phyloP scores from a whole-genome alignment of 1,140 invertebrate genomes.

The Diorhabda carinulata region DNA sequence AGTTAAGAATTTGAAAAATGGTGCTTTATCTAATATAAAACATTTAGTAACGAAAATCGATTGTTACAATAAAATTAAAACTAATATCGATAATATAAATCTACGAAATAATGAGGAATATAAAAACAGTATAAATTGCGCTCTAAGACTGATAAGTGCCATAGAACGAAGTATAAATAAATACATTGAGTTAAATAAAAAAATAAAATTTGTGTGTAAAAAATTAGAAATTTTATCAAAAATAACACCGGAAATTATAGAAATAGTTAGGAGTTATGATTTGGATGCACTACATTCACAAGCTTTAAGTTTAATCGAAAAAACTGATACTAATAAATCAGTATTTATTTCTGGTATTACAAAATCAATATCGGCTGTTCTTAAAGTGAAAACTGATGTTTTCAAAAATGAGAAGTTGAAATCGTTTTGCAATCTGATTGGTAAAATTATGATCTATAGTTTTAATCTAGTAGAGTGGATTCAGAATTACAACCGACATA shows the following conservation, averaged over 20 bases:
- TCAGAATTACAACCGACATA: conserved; percentile 20
- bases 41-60: conserved; percentile 23
- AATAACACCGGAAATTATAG: conserved; percentile 13
- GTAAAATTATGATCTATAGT: neutral
- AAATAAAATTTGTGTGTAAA: conserved; percentile 21
- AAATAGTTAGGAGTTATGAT: conserved; percentile 22
- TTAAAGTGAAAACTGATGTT: conserved; percentile 26
- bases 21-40: conserved; percentile 10
- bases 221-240: conserved; percentile 15
- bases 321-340: conserved; percentile 13
- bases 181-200: conserved; percentile 20
- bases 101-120: conserved; percentile 20
- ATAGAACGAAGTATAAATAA: conserved; percentile 22
- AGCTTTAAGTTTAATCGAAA: conserved; percentile 17
- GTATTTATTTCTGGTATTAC: conserved; percentile 17
- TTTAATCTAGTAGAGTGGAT: conserved; percentile 22
- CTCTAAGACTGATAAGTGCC: conserved; percentile 19
- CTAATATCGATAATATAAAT: conserved; percentile 15
- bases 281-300: conserved; percentile 21
- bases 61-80: conserved; percentile 23
- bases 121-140: conserved; percentile 23
- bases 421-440: conserved; percentile 19
- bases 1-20: conserved; percentile 22
- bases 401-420: conserved; percentile 23
- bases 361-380: conserved; percentile 26